phyloP scores from a whole-genome alignment of 1,140 invertebrate genomes.

The Microvelia longipes region DNA sequence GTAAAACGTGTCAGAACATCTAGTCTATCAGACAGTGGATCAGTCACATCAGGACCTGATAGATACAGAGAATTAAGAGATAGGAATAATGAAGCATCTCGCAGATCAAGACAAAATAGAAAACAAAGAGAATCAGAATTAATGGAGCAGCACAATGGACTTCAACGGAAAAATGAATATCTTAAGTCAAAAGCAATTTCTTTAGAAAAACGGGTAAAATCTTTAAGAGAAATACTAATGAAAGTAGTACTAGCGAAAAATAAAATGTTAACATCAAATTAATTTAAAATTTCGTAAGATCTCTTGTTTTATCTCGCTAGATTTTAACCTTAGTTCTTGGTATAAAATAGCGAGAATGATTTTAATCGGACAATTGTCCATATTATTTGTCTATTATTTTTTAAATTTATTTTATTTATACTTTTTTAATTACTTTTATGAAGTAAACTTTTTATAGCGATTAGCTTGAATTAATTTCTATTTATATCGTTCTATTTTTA shows the following conservation, averaged over 20 bases:
- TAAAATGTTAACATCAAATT: too few relatives aligned
- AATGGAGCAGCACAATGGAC: conserved; percentile 23
- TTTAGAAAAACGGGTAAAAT: conserved; percentile 33
- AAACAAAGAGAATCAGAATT: conserved; percentile 45
- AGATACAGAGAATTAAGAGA: conserved; percentile 48
- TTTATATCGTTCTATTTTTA: too few relatives aligned
- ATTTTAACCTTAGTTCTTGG: too few relatives aligned
- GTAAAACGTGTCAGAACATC: background rate
- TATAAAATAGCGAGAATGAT: too few relatives aligned
- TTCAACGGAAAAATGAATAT: conserved; percentile 33
- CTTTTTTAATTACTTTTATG: too few relatives aligned
- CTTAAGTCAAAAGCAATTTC: conserved; percentile 35
- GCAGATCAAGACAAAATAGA: conserved; percentile 50
- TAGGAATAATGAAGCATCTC: conserved; percentile 60
- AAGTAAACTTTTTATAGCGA: too few relatives aligned
- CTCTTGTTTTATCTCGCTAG: too few relatives aligned
- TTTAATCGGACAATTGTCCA: too few relatives aligned
- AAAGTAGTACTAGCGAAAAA: background rate
- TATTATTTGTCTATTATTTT: too few relatives aligned
- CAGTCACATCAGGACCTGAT: conserved; percentile 12
- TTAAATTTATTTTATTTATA: too few relatives aligned
- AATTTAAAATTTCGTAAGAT: too few relatives aligned
- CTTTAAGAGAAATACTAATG: conserved; percentile 32
- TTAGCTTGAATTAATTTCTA: too few relatives aligned
- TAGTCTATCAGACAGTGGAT: conserved; percentile 6